These are phyloP conservation scores for Emydocephalus ijimae DNA, from an alignment of 2,113 vertebrate genomes.

Conservation along the genomic window DNA sequence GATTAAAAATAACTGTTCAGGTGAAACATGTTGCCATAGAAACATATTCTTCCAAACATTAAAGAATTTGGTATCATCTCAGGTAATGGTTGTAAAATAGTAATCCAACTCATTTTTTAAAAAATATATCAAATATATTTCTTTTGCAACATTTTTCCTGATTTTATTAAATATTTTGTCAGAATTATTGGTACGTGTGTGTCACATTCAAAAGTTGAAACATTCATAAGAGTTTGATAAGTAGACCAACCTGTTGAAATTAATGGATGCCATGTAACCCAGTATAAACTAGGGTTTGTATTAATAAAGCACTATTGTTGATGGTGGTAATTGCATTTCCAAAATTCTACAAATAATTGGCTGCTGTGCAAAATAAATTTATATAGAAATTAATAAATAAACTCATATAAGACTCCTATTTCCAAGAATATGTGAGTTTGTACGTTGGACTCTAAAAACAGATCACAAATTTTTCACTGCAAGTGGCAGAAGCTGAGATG, in stretches of 20 bases:
- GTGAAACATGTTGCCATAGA: not conserved
- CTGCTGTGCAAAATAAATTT: not conserved
- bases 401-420: not conserved
- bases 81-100: not conserved
- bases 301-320: not conserved
- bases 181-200: not conserved
- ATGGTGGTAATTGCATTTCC: not conserved
- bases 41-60: not conserved
- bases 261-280: not conserved
- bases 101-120: not conserved
- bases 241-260: not conserved
- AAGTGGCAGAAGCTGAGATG: not conserved
- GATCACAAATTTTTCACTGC: not conserved
- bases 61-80: not conserved
- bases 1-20: conserved; percentile 9
- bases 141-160: not conserved
- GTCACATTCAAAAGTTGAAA: not conserved
- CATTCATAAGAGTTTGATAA: not conserved
- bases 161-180: not conserved
- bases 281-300: not conserved
- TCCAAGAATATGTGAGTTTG: not conserved
- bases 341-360: not conserved
- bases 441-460: not conserved
- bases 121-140: not conserved
- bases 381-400: not conserved